Evolutionary conservation across 2,888 invertebrate genomes (phyloP).

Genomic region (Drosophila nr. fundita): DNA sequence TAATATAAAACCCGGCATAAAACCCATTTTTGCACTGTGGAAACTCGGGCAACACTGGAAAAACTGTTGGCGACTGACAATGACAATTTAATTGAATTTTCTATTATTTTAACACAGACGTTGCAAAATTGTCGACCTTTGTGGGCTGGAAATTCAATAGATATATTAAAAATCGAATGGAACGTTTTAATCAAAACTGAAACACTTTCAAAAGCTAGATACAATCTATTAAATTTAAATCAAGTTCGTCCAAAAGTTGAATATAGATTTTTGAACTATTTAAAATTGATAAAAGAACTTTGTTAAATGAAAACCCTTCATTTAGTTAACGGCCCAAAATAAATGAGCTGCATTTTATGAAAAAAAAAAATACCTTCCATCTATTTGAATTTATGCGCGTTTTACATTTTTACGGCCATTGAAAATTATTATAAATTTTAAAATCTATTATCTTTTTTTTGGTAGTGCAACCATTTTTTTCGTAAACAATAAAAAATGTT

Average conservation of each 20-base stretch:
- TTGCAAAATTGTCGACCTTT: not conserved
- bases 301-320: not conserved
- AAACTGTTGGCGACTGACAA: slow-evolving; percentile 11
- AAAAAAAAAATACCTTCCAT: not conserved
- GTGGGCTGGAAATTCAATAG: not conserved
- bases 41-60: not conserved
- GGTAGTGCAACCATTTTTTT: not conserved
- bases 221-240: not conserved
- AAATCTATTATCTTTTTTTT: not conserved
- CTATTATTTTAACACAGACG: slow-evolving; percentile 5
- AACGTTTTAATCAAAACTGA: not conserved
- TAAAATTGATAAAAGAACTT: not conserved
- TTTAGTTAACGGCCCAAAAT: not conserved
- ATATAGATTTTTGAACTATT: not conserved
- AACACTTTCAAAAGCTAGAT: not conserved
- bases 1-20: slow-evolving; percentile 26
- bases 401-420: not conserved
- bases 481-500: not conserved
- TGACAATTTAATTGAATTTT: slow-evolving; percentile 39
- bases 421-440: not conserved
- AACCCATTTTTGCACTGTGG: slow-evolving; percentile 39
- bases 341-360: not conserved
- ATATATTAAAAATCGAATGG: not conserved
- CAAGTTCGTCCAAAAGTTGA: not conserved
- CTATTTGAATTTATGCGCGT: not conserved